Percentiles rank a stretch among this genome's conserved stretches.
Conservation (phyloP, 1,140 invertebrate species). For the Wiebesia pumilae region DNA sequence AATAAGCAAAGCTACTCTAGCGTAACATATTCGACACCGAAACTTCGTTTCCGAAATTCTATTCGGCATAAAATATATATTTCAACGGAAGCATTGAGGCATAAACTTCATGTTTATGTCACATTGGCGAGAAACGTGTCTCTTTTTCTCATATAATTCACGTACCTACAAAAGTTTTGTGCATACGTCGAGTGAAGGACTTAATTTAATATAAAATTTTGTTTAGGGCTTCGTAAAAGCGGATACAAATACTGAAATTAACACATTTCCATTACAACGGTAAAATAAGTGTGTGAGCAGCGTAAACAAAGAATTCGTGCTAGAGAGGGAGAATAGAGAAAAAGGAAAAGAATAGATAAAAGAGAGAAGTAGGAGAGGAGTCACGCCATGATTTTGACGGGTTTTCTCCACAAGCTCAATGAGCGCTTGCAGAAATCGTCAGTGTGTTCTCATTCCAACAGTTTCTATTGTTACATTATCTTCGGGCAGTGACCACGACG, state of each 20-base stretch:
- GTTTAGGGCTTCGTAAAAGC: not conserved
- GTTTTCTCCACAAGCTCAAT: slow-evolving; percentile 3
- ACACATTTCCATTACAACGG: not conserved
- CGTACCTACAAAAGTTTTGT: not conserved
- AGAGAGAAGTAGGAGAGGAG: not conserved
- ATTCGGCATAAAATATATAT: not conserved
- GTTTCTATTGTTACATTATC: slow-evolving; percentile 64
- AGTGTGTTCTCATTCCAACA: not conserved
- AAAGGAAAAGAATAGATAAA: not conserved
- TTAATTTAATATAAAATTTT: slow-evolving; percentile 41
- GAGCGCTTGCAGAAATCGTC: not conserved
- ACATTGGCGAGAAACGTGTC: not conserved
- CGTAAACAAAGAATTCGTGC: not conserved
- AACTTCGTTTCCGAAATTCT: not conserved
- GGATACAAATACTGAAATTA: slow-evolving; percentile 6
- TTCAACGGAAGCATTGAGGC: not conserved
- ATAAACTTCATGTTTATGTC: slow-evolving; percentile 7
- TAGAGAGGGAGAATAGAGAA: not conserved
- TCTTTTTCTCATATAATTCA: not conserved
- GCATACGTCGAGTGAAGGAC: not conserved
- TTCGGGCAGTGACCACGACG: slow-evolving; percentile 61
- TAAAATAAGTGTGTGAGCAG: not conserved
- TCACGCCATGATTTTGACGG: not conserved
- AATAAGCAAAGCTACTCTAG: not conserved
- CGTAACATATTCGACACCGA: slow-evolving; percentile 10